Percentiles rank a stretch among this genome's conserved stretches.
phyloP scores from a whole-genome alignment of 2,797 vertebrate genomes.

The Cuniculus paca region DNA sequence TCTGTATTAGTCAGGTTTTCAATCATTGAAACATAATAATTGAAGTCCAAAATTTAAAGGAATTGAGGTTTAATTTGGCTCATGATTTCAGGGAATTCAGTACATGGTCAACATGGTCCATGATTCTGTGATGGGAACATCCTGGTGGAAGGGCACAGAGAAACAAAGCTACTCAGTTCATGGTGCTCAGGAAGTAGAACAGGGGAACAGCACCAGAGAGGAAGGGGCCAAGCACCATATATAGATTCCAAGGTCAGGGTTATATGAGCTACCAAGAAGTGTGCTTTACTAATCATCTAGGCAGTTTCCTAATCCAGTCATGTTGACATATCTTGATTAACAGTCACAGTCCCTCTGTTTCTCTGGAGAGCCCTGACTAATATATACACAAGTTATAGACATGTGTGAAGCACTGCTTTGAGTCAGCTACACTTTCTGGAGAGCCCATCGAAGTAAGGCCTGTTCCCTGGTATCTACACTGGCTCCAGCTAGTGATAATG shows the following conservation, averaged over 20 bases:
- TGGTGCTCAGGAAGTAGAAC: background rate
- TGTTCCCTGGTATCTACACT: background rate
- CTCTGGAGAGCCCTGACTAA: background rate
- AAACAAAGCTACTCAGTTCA: background rate
- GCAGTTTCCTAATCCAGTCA: background rate
- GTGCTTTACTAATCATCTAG: background rate
- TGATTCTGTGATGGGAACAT: background rate
- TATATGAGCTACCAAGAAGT: background rate
- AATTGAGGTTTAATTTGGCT: background rate
- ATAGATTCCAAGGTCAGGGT: background rate
- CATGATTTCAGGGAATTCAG: background rate
- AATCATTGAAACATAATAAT: background rate
- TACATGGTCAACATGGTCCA: background rate
- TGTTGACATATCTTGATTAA: background rate
- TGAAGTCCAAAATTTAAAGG: background rate
- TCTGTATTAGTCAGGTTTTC: background rate
- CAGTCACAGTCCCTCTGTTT: background rate
- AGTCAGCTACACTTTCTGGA: no score
- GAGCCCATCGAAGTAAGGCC: background rate
- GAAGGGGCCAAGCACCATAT: background rate
- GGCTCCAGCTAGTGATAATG: background rate
- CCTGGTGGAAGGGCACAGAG: background rate
- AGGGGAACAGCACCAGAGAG: background rate
- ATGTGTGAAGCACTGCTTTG: fast-evolving
- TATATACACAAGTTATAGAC: fast-evolving